phyloP scores from a whole-genome alignment of 2,888 invertebrate species.

The Melolontha melolontha region DNA sequence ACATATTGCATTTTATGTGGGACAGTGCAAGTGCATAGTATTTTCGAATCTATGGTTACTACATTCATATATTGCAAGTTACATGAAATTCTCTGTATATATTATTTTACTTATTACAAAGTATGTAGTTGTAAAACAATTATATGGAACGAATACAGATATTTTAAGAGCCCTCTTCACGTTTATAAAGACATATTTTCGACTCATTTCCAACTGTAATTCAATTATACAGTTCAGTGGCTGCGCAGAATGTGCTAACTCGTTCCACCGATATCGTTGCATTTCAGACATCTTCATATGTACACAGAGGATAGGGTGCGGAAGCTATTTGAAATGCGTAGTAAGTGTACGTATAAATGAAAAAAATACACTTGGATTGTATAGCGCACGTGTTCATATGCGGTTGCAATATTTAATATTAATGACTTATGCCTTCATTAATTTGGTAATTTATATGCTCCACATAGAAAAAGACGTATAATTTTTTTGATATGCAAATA shows the following conservation, averaged over 20 bases:
- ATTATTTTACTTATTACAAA: too few species aligned
- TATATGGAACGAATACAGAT: constrained; percentile 5
- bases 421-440: constrained; percentile 31
- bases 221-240: constrained; percentile 55
- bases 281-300: constrained; percentile 49
- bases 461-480: constrained; percentile 2
- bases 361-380: constrained; percentile 28
- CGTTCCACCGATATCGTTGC: constrained; percentile 49
- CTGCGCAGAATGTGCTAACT: constrained; percentile 54
- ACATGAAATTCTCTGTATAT: too few species aligned
- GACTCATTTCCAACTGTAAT: constrained; percentile 56
- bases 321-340: constrained; percentile 24
- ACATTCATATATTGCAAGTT: too few species aligned
- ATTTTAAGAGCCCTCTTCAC: constrained; percentile 10
- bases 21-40: too few species aligned
- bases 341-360: constrained; percentile 7
- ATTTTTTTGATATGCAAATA: constrained; percentile 25
- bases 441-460: constrained; percentile 32
- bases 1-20: too few species aligned
- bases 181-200: constrained; percentile 55
- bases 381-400: constrained; percentile 38
- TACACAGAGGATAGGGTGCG: constrained; percentile 15
- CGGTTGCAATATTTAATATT: constrained; percentile 35
- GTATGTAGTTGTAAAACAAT: constrained; percentile 1
- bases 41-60: too few species aligned